A percentile compares a stretch with the other conserved stretches of the same genome.
These are phyloP conservation scores for Acheta domesticus DNA, from an alignment of 2,888 invertebrate species.

Conservation along the genomic window DNA sequence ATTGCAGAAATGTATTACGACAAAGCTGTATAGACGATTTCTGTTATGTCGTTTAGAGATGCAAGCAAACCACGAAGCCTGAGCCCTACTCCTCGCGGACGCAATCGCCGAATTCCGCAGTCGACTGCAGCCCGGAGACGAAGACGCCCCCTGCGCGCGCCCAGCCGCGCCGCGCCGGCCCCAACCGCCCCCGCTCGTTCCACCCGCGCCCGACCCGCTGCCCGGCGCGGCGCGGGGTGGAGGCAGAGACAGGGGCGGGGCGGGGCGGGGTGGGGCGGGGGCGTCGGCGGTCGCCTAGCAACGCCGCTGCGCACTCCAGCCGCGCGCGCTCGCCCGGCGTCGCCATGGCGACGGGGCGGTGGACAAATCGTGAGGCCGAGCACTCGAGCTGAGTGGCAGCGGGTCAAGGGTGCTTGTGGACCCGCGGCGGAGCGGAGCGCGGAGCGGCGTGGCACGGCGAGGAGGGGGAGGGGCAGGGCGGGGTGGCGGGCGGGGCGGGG, in stretches of 20 bases:
- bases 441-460: background rate
- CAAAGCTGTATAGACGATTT: too few species aligned
- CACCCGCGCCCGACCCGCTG: background rate
- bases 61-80: too few species aligned
- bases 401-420: constrained; percentile 32
- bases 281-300: constrained; percentile 28
- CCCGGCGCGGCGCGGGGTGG: background rate
- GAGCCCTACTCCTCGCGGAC: too few species aligned
- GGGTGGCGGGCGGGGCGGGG: background rate
- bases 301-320: constrained; percentile 33
- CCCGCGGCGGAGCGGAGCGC: background rate
- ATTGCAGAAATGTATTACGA: too few species aligned
- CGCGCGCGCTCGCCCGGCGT: constrained; percentile 30
- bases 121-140: background rate
- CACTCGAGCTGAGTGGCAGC: constrained; percentile 34
- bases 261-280: background rate
- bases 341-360: constrained; percentile 32
- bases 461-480: background rate
- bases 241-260: background rate
- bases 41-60: too few species aligned
- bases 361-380: constrained; percentile 34
- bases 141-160: background rate
- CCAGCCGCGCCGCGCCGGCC: background rate
- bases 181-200: background rate
- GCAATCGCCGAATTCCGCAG: background rate